Percentiles rank a stretch among this genome's conserved stretches.
phyloP scores from a whole-genome alignment of 2,797 vertebrate genomes.

The Choloepus didactylus region DNA sequence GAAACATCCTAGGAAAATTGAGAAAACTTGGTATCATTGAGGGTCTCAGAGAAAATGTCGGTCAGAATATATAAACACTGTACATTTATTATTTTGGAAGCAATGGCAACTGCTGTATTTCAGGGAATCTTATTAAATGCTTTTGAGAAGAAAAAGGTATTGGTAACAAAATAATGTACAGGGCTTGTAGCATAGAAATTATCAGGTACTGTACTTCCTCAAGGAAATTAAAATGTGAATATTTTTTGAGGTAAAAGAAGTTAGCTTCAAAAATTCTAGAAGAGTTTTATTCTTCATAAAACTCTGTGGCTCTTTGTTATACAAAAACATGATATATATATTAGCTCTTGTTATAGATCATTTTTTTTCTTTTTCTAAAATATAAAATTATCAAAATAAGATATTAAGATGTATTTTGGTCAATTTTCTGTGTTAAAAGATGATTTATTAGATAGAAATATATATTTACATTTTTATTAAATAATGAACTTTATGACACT shows the following conservation, averaged over 20 bases:
- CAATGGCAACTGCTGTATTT: conserved; percentile 31
- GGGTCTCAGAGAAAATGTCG: conserved; percentile 47
- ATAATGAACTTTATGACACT: not conserved
- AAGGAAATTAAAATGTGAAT: not conserved
- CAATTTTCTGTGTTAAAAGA: not conserved
- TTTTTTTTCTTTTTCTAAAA: not conserved
- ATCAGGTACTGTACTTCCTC: not conserved
- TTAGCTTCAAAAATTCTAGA: not conserved
- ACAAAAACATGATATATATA: not conserved
- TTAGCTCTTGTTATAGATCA: not conserved
- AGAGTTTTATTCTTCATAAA: conserved; percentile 17
- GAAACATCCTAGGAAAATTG: not conserved
- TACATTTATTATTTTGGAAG: conserved; percentile 52
- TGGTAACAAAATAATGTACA: conserved; percentile 32
- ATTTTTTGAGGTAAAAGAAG: conserved; percentile 29
- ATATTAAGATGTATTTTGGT: not conserved
- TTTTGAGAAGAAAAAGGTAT: conserved; percentile 56
- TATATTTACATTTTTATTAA: not conserved
- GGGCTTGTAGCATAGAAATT: not conserved
- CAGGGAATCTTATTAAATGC: conserved; percentile 15
- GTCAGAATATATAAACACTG: conserved; percentile 38
- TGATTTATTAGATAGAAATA: not conserved
- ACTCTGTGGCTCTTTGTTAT: not conserved
- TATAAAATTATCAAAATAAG: conserved; percentile 40
- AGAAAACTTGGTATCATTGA: conserved; percentile 52